Conservation (phyloP, 2,888 invertebrate genomes). For the Automeris io region DNA sequence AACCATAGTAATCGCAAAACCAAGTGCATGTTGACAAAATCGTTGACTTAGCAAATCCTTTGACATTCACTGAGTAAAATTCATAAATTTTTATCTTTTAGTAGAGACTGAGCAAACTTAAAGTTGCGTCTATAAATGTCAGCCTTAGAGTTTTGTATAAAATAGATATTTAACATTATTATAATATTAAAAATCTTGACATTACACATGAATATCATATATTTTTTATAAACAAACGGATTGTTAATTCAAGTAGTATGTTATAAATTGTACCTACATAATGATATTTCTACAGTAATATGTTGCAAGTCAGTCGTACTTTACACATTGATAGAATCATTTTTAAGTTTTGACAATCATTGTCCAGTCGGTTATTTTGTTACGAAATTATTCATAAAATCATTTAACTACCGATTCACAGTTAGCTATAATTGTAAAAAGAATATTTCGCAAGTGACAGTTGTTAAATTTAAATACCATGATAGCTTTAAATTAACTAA, state of each 20-base stretch:
- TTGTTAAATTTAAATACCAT: conserved; percentile 1
- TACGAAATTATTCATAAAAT: conserved; percentile 8
- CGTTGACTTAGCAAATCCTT: no score
- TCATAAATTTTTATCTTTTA: no score
- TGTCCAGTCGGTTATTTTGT: conserved; percentile 25
- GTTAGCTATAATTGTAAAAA: not conserved
- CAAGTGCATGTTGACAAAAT: no score
- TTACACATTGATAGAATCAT: conserved; percentile 45
- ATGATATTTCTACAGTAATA: not conserved
- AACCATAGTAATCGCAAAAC: no score
- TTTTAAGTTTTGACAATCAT: conserved; percentile 39
- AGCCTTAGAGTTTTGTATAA: no score
- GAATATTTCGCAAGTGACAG: not conserved
- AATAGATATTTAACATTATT: no score
- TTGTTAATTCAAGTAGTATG: not conserved
- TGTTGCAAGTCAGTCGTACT: conserved; percentile 22
- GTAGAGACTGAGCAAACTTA: no score
- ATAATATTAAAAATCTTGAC: no score
- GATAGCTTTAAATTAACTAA: not conserved
- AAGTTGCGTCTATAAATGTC: no score
- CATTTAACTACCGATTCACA: conserved; percentile 1
- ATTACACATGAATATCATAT: no score
- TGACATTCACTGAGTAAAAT: no score
- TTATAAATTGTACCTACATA: not conserved
- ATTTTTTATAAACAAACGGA: not conserved